Evolutionary conservation across 2,797 vertebrate species (phyloP).

Genomic region (Acrossocheilus wenchowensis): DNA sequence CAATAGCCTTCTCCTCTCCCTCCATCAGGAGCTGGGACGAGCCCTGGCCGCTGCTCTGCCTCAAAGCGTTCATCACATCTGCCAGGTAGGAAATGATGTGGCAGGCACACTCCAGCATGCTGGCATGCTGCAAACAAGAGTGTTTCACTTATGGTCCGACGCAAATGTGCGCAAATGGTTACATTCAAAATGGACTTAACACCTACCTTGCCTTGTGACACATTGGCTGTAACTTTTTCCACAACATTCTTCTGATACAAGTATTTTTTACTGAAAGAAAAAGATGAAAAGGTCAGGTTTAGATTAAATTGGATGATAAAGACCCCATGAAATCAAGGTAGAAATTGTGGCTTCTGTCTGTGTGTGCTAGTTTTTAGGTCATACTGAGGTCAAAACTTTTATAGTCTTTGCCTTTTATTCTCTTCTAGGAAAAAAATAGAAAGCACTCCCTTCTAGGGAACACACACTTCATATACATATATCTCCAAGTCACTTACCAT

Average conservation of each 20-base stretch:
- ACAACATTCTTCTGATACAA: conserved; percentile 97
- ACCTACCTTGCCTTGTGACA: conserved; percentile 95
- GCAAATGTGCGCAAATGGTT: background rate
- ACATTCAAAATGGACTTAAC: background rate
- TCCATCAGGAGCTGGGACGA: conserved; percentile 89
- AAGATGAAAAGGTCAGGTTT: background rate
- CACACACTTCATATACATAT: background rate
- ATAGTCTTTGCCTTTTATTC: background rate
- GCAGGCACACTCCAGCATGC: conserved; percentile 94
- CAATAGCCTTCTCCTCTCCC: conserved; percentile 95
- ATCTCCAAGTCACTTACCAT: conserved; percentile 84
- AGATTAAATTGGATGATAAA: background rate
- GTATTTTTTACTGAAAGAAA: conserved; percentile 91
- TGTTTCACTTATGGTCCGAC: background rate
- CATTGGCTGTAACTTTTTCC: conserved; percentile 94
- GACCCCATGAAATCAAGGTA: background rate
- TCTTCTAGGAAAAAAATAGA: background rate
- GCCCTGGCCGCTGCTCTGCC: conserved; percentile 90
- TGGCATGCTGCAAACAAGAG: conserved; percentile 82
- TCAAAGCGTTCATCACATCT: conserved; percentile 95
- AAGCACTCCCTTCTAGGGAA: background rate
- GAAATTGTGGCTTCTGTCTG: background rate
- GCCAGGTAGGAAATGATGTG: conserved; percentile 98
- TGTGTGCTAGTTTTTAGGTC: background rate
- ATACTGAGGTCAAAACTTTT: background rate